These are phyloP conservation scores for Ips typographus DNA, from an alignment of 1,140 invertebrate species.

Conservation along the genomic window DNA sequence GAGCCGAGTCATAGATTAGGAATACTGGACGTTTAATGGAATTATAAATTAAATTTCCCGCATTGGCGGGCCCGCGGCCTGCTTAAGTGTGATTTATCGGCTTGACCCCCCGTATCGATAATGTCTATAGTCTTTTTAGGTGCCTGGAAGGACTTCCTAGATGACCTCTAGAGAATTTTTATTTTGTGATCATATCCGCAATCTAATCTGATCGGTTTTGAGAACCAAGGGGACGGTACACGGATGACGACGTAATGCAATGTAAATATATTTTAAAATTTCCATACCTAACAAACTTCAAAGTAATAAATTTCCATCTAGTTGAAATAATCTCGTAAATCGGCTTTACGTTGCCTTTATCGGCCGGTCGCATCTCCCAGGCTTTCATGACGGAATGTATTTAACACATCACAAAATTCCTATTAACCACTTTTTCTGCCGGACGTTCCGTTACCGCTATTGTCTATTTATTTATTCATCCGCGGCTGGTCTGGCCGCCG, in stretches of 20 bases:
- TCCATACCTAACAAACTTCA: constrained; percentile 32
- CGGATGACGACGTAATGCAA: constrained; percentile 6
- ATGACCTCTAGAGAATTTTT: too few species aligned
- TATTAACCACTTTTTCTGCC: constrained; percentile 10
- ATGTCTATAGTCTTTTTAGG: not conserved
- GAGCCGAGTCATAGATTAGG: constrained; percentile 7
- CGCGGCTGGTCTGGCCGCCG: too few species aligned
- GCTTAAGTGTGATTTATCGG: constrained; percentile 9
- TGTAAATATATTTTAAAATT: constrained; percentile 33
- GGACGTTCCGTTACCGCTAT: not conserved
- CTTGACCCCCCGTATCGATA: not conserved
- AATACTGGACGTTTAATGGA: constrained; percentile 11
- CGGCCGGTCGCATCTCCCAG: constrained; percentile 16
- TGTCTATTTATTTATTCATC: too few species aligned
- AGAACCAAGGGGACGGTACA: not conserved
- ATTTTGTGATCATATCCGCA: too few species aligned
- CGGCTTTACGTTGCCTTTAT: constrained; percentile 27
- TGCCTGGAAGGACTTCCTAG: too few species aligned
- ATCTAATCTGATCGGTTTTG: not conserved
- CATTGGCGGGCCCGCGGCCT: not conserved
- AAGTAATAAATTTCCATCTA: constrained; percentile 33
- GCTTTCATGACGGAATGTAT: constrained; percentile 9
- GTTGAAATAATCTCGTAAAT: constrained; percentile 30
- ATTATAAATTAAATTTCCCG: constrained; percentile 19
- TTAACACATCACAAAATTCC: constrained; percentile 27